Base-by-base conservation (phyloP, 1,140 invertebrate genomes). In the Orussus abietinus region DNA sequence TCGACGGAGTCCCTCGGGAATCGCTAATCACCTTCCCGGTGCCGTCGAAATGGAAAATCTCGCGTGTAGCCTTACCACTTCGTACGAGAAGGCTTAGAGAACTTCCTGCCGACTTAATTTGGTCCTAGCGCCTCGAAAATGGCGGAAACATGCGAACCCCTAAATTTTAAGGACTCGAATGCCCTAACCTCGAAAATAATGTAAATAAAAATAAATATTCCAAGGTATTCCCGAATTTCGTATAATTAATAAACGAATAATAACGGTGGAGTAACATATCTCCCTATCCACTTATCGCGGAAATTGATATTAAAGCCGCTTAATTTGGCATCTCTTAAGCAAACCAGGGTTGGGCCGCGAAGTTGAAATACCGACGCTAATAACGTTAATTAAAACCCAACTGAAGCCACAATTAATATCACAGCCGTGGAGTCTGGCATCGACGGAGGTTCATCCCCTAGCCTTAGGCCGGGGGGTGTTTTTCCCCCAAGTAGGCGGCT, bases 381-480 rank as follows among this genome's bases (percentile, higher is more conserved):
- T 72, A 67, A 70, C 53, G 62, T 69, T 70, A 66, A 72, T 72
- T 70, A 69, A 70, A 72, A 66, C 49, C 62, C 48, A 43, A 39
- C 43, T 36, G 53, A 62, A 62, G 68, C 64, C 64, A 65, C 66
- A 62, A 69, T 71, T 69, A 67, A 69, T 71, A 69, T 69, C 58
- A 51, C 51, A 48, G 41, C 17, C 42, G 46, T 33, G 17, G 22
- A 25, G 32, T 21, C 22, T 19, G 26, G 30, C 45, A 12, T 30
- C 17, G 20, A 29, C 19, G 30, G 9, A 9, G 21, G 35, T 21
- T n/a, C 7, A 12, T 5, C 14, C 11, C 5, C n/a, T 11, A 5
- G 4, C 29, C n/a, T 12, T 5, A 14, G 5, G 11, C 4, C 14
- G 29, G 5, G n/a, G 14, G 29, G 11, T 12, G 5, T n/a, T 31